Percentiles rank a stretch among this genome's conserved stretches.
Conservation (phyloP, 2,113 vertebrate genomes). For the Chloropsis hardwickii region DNA sequence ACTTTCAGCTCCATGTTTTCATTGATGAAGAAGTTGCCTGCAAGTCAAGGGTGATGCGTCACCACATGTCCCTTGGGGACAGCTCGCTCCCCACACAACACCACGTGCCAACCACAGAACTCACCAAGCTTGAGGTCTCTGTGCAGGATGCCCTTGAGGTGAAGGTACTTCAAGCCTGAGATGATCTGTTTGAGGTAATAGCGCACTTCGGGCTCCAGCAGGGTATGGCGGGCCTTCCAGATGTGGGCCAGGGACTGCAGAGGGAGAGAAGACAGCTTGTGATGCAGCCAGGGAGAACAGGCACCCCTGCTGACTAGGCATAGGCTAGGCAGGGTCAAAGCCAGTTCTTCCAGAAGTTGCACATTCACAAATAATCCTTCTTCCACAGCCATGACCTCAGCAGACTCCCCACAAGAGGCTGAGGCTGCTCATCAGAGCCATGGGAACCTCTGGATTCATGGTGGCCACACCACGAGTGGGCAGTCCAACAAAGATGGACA, state of each 20-base stretch:
- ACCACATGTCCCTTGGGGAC: background rate
- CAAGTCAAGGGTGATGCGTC: background rate
- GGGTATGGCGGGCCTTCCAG: conserved; percentile 94
- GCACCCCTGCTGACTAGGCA: conserved; percentile 7
- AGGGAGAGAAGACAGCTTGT: background rate
- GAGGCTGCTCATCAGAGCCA: background rate
- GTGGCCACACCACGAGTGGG: background rate
- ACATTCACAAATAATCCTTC: background rate
- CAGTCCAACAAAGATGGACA: accelerated
- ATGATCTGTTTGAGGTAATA: conserved; percentile 98
- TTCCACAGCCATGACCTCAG: conserved; percentile 21
- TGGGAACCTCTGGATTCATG: background rate
- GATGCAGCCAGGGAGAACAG: background rate
- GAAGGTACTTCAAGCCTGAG: conserved; percentile 94
- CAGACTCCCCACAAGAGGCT: background rate
- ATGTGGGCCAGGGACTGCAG: conserved; percentile 94
- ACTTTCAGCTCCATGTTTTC: conserved; percentile 97
- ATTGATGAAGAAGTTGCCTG: conserved; percentile 99
- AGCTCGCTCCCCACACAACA: background rate
- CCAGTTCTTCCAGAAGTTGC: conserved; percentile 46
- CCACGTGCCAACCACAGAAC: background rate
- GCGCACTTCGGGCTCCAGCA: conserved; percentile 93
- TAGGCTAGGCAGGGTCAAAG: background rate
- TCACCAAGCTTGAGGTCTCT: conserved; percentile 95
- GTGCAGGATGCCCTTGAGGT: conserved; percentile 91